Base-by-base conservation (phyloP, 2,113 vertebrate species). In the Antigone vipio region DNA sequence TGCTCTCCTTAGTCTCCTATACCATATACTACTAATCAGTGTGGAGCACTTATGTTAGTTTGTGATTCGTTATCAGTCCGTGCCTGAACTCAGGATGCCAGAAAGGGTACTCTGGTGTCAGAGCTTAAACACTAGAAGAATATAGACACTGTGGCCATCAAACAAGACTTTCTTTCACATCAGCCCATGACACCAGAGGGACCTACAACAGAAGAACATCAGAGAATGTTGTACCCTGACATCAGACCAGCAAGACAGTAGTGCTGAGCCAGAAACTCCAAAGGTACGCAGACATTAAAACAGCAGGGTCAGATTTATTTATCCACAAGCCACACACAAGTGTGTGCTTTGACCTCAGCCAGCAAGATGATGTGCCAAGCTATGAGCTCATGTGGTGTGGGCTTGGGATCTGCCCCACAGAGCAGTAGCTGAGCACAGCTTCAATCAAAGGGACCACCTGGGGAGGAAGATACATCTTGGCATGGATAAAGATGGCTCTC, bases 351-450 rank as follows among this genome's bases (percentile, higher is more conserved):
- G 6, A 89, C 71, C 85, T 91, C 44, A 72, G 44, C 30, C 81
- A 88, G 40, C 17, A 42, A 80, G 59, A 80, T 27, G 19, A 66
- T 0, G 4, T 71, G 88, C 84, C 94, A 94, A 87, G 50, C 63
- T 73, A 62, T 76, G 81, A 93, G 27, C 32, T 93, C 75, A 59
- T 63, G 38, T 69, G 22, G 22, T 59, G 42, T 52, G 18, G 47
- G 35, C 44, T 63, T 75, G 44, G 53, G 47, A 72, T 81, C 56
- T 91, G 66, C 32, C 76, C 77, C 73, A 78, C 68, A 69, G 45
- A 59, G 75, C 44, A 90, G 88, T 77, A 96, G 92, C 95, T 74
- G 75, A 95, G 63, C 50, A 67, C 42, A 85, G 38, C 44, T 94
- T 66, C 32, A 21, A 35, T 79, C 67, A 92, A 92, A 96, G 68